These are phyloP conservation scores for Microcebus murinus DNA, from an alignment of 2,113 vertebrate genomes.

Conservation along the genomic window DNA sequence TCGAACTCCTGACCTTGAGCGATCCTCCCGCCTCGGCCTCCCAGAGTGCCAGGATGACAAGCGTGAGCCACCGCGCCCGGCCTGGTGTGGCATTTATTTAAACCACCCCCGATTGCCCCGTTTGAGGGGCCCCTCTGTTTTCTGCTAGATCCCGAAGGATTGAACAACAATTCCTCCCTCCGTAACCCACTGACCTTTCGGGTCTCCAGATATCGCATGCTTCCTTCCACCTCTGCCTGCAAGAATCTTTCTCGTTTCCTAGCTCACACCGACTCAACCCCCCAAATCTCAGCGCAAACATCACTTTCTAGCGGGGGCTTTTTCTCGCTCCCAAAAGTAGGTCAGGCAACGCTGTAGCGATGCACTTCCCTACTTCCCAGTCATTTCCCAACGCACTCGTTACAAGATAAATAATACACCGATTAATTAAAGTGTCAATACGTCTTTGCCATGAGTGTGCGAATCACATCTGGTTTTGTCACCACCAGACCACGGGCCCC, in stretches of 20 bases:
- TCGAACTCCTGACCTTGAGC: too few species aligned
- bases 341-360: not conserved
- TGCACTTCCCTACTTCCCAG: not conserved
- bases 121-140: not conserved
- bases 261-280: not conserved
- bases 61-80: too few species aligned
- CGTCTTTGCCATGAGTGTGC: not conserved
- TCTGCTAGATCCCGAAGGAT: not conserved
- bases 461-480: not conserved
- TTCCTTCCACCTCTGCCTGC: not conserved
- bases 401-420: not conserved
- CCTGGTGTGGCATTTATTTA: not conserved
- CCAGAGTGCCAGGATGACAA: too few species aligned
- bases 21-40: too few species aligned
- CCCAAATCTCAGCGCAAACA: not conserved
- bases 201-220: not conserved
- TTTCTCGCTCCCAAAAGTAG: not conserved
- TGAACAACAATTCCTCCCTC: not conserved
- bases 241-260: not conserved
- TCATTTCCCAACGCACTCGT: slow-evolving; percentile 16
- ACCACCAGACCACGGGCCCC: not conserved
- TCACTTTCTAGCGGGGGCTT: not conserved
- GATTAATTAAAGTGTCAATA: not conserved
- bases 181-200: not conserved
- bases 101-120: not conserved